A percentile compares a stretch with the other conserved stretches of the same genome.
These are phyloP conservation scores for Poicephalus gulielmi DNA, from an alignment of 2,113 vertebrate species.

Conservation along the genomic window DNA sequence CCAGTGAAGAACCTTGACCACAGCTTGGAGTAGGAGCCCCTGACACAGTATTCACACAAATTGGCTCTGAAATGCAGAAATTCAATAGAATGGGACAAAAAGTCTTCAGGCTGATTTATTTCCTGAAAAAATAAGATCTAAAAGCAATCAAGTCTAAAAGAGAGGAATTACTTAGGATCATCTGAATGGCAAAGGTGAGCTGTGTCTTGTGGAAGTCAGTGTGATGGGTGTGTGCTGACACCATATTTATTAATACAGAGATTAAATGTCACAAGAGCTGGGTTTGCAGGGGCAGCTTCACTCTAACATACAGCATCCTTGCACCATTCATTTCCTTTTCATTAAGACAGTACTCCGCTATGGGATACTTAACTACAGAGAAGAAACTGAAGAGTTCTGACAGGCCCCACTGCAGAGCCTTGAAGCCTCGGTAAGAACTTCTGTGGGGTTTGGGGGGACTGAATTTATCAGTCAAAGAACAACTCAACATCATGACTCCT, in stretches of 20 bases:
- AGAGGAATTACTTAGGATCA: background rate
- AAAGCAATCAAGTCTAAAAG: background rate
- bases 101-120: background rate
- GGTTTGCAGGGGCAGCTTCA: background rate
- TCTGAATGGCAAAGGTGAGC: background rate
- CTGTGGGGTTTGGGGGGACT: fast-evolving
- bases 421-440: background rate
- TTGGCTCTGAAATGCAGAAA: background rate
- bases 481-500: background rate
- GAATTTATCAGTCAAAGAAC: background rate
- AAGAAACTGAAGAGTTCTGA: background rate
- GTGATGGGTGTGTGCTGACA: background rate
- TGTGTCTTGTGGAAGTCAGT: background rate
- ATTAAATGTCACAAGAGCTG: background rate
- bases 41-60: background rate
- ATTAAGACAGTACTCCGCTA: background rate
- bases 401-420: background rate
- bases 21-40: background rate
- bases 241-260: background rate
- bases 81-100: background rate
- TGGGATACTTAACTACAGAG: background rate
- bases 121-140: background rate
- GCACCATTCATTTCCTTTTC: background rate
- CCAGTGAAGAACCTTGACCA: background rate
- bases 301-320: background rate